These are phyloP conservation scores for Trissonchulus latispiculum DNA, from an alignment of 2,888 invertebrate genomes.

Conservation along the genomic window DNA sequence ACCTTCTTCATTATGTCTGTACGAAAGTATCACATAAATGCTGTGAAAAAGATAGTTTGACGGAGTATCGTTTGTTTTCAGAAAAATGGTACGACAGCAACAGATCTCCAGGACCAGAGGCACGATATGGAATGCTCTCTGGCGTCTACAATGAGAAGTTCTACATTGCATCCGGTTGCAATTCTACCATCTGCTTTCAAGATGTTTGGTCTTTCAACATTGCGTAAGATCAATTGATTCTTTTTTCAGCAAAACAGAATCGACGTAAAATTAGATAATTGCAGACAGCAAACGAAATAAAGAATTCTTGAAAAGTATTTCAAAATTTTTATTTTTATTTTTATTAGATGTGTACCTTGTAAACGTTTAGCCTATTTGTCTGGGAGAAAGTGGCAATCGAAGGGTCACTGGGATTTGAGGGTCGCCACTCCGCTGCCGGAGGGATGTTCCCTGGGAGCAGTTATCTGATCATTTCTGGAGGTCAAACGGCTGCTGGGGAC, in stretches of 20 bases:
- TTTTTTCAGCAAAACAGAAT: too few relatives aligned
- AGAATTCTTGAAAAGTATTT: too few relatives aligned
- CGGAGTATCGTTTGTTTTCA: too few relatives aligned
- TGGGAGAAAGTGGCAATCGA: background rate
- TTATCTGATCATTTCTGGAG: slow-evolving; percentile 4
- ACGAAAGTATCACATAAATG: too few relatives aligned
- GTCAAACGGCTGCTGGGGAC: background rate
- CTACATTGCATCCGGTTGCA: slow-evolving; percentile 11
- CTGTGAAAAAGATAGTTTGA: too few relatives aligned
- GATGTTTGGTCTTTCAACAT: slow-evolving; percentile 13
- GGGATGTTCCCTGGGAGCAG: slow-evolving; percentile 3
- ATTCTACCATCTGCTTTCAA: background rate
- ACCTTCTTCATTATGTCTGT: too few relatives aligned
- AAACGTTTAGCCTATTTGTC: background rate
- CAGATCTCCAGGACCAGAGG: background rate
- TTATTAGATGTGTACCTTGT: too few relatives aligned
- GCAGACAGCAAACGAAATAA: too few relatives aligned
- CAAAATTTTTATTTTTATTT: too few relatives aligned
- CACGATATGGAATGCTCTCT: slow-evolving; percentile 5
- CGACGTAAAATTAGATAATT: too few relatives aligned
- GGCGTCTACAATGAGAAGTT: background rate
- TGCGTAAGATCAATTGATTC: too few relatives aligned
- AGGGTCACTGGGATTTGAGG: background rate
- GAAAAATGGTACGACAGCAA: slow-evolving; percentile 10
- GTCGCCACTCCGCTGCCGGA: slow-evolving; percentile 9